Evolutionary conservation across 2,113 vertebrate species (phyloP).

Genomic region (Sinocyclocheilus grahami): DNA sequence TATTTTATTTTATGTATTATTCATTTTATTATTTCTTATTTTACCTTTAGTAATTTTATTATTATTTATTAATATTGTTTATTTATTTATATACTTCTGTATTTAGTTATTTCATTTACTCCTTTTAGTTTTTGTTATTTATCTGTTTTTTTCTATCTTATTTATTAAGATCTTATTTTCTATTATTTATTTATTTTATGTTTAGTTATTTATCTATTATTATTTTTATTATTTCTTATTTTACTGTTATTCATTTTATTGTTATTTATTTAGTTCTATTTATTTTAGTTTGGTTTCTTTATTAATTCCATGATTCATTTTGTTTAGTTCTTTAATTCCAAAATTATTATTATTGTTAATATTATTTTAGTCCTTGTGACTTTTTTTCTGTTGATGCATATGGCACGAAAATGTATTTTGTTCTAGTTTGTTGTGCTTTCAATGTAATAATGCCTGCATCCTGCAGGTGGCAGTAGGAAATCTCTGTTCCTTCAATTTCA

Average conservation of each 20-base stretch:
- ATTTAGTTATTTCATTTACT: no score
- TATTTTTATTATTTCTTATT: no score
- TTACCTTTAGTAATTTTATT: not conserved
- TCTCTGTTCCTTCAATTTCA: constrained; percentile 45
- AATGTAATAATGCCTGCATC: constrained; percentile 32
- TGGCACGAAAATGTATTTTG: not conserved
- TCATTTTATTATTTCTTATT: not conserved
- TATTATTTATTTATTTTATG: no score
- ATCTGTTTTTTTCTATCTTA: no score
- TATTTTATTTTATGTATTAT: not conserved
- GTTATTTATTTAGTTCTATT: not conserved
- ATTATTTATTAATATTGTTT: not conserved
- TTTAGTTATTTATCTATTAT: no score
- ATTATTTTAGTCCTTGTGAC: not conserved
- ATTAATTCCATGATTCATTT: no score
- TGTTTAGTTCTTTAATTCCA: not conserved
- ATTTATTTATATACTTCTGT: no score
- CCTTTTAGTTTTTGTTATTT: no score
- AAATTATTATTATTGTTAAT: not conserved
- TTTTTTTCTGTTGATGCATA: not conserved
- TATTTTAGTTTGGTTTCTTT: not conserved
- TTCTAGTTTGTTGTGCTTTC: not conserved
- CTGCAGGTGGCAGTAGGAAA: constrained; percentile 77
- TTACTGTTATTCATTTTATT: no score
- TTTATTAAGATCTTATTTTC: no score